Base-by-base conservation (phyloP, 1,140 invertebrate species). In the Trachymyrmex septentrionalis region DNA sequence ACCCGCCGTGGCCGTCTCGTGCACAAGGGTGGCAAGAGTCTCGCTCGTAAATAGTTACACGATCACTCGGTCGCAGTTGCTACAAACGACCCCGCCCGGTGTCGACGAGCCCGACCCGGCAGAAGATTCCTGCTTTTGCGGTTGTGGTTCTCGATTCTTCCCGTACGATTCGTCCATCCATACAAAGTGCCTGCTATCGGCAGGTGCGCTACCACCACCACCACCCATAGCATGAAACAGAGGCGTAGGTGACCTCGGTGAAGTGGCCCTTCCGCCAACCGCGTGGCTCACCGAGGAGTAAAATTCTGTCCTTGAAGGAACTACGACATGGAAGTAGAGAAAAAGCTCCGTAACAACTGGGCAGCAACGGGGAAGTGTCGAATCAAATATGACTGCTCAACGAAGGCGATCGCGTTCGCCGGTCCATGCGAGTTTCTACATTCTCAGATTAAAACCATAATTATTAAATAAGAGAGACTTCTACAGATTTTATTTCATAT, bases 21-120 rank as follows among this genome's bases (percentile, higher is more conserved):
- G 80, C 57, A 73, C 80, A 84, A 75, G 38, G 69, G 77, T 81
- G 57, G 55, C 72, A 75, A 75, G 44, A n/a, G 73, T 55, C 34
- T 87, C 66, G 88, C 88, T 82, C 88, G 88, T 82, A 88, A 91
- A 93, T 95, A 96, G 96, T 98, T 97, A 98, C 97, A 97, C 97
- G 94, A 98, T 97, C 93, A 96, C 96, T 92, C 96, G 96, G 95
- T 97, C 96, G 95, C 97, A 98, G 92, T 97, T 97, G 93, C 95
- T 96, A 96, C 97, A 98, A 94, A 96, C 96, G 69, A 97, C 96
- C 63, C 69, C 80, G 69, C 69, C 27, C 90, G 87, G 88, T 12
- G 91, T 93, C 30, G 92, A 92, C 53, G 92, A 87, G 27, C 78
- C 77, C 61, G 92, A 92, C 82, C 93, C 85, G 80, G 94, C 90